A percentile compares a stretch with the other conserved stretches of the same genome.
Evolutionary conservation across 2,113 vertebrate genomes (phyloP).

Genomic region (Pollimyrus isidori): DNA sequence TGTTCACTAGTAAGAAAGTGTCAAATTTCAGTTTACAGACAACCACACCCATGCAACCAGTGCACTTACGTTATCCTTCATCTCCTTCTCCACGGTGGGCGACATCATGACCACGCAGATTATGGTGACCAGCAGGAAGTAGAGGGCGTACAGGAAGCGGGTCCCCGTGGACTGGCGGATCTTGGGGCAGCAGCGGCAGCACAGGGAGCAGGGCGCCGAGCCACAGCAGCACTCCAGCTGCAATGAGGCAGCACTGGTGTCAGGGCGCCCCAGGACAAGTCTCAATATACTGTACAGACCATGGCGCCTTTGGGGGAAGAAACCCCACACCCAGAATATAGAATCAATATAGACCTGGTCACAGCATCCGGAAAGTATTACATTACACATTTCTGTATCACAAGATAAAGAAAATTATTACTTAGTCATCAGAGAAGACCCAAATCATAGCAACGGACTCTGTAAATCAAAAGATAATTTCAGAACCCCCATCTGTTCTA

Average conservation of each 20-base stretch:
- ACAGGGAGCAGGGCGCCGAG: constrained; percentile 75
- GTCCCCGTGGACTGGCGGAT: constrained; percentile 92
- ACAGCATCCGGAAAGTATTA: background rate
- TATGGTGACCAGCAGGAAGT: constrained; percentile 81
- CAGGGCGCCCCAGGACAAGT: background rate
- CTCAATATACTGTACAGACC: background rate
- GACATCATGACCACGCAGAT: constrained; percentile 93
- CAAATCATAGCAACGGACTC: background rate
- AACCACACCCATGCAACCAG: background rate
- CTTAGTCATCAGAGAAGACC: background rate
- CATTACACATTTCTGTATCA: background rate
- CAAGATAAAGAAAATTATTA: background rate
- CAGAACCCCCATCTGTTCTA: too few species aligned
- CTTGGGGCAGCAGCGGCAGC: constrained; percentile 87
- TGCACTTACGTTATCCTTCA: constrained; percentile 70
- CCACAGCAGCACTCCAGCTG: constrained; percentile 96
- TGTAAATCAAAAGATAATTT: background rate
- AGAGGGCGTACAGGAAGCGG: constrained; percentile 88
- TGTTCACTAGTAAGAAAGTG: background rate
- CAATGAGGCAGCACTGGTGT: constrained; percentile 11
- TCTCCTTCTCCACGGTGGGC: constrained; percentile 63
- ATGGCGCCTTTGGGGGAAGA: background rate
- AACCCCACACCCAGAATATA: background rate
- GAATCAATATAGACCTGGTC: background rate
- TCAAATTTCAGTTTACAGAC: background rate